phyloP scores from a whole-genome alignment of 2,888 invertebrate species.

The Drosophila buzzatii region DNA sequence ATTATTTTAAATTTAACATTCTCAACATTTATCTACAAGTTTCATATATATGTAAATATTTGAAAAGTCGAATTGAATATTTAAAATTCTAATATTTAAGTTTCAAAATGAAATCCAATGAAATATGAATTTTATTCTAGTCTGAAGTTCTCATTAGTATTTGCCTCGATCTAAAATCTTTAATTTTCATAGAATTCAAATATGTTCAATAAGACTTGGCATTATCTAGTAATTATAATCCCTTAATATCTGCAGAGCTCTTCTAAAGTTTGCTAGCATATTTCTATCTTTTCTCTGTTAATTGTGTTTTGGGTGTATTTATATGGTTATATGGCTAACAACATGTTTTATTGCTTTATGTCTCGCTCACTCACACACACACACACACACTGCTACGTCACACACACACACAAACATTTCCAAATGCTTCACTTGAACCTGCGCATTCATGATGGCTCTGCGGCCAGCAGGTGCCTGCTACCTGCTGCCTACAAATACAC shows the following conservation, averaged over 20 bases:
- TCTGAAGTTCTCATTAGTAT: background rate
- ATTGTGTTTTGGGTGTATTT: constrained; percentile 39
- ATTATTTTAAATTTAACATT: no score
- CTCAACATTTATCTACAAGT: no score
- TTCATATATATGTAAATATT: no score
- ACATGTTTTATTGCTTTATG: constrained; percentile 70
- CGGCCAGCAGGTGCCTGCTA: constrained; percentile 86
- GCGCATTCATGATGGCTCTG: constrained; percentile 62
- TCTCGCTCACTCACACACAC: constrained; percentile 48
- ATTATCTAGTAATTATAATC: background rate
- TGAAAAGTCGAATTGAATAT: no score
- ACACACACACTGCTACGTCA: constrained; percentile 7
- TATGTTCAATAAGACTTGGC: background rate
- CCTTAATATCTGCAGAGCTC: background rate
- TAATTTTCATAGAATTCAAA: background rate
- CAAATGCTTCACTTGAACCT: constrained; percentile 57
- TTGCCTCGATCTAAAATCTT: accelerated
- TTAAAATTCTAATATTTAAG: no score
- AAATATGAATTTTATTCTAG: background rate
- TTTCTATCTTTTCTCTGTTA: constrained; percentile 1
- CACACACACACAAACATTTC: constrained; percentile 21
- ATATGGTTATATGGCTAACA: constrained; percentile 61
- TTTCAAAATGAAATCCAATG: no score
- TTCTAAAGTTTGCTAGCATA: background rate
- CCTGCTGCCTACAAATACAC: constrained; percentile 88